A percentile compares a stretch with the other conserved stretches of the same genome.
Conservation (phyloP, 2,113 vertebrate genomes). For the Saimiri boliviensis region DNA sequence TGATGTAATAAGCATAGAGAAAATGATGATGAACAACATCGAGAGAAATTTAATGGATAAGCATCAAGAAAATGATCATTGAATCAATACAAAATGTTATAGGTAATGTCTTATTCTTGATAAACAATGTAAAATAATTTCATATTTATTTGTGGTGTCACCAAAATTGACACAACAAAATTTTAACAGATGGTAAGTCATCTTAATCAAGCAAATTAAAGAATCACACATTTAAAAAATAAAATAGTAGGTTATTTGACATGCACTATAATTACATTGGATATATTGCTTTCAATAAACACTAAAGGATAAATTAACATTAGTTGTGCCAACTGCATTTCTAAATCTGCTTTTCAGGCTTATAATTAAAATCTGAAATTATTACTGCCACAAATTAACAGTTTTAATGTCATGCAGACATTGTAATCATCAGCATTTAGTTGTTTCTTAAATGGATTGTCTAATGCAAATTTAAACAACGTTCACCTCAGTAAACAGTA, state of each 20-base stretch:
- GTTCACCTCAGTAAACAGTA: conserved; percentile 33
- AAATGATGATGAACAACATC: conserved; percentile 51
- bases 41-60: conserved; percentile 65
- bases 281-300: conserved; percentile 88
- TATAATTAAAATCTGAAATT: conserved; percentile 85
- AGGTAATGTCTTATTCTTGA: conserved; percentile 73
- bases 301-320: conserved; percentile 87
- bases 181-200: conserved; percentile 86
- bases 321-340: conserved; percentile 79
- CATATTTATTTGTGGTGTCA: too few relatives aligned
- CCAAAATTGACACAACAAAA: conserved; percentile 70
- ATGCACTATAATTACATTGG: conserved; percentile 84
- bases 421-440: conserved; percentile 67
- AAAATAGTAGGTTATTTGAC: conserved; percentile 85
- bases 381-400: conserved; percentile 81
- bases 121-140: conserved; percentile 57
- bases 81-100: conserved; percentile 72
- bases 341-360: conserved; percentile 82
- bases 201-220: conserved; percentile 87
- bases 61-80: conserved; percentile 53
- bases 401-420: conserved; percentile 76
- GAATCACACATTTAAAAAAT: conserved; percentile 81
- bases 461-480: conserved; percentile 64
- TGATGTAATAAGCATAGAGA: conserved; percentile 42
- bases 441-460: conserved; percentile 56